These are phyloP conservation scores for Drosophila hydei DNA, from an alignment of 1,140 invertebrate species.

Conservation along the genomic window DNA sequence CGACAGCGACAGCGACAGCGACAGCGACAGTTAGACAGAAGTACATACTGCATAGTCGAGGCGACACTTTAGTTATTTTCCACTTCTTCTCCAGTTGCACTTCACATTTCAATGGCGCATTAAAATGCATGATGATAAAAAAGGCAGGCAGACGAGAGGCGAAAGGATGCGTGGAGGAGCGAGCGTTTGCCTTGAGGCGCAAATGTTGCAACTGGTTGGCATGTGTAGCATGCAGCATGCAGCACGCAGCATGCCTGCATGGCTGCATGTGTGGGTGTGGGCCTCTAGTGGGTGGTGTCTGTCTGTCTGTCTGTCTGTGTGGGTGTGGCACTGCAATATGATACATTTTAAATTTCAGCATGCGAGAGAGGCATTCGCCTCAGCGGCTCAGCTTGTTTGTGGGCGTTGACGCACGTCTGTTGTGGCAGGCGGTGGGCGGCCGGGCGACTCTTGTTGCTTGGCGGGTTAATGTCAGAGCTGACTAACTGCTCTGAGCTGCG, in stretches of 20 bases:
- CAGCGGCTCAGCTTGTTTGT: slow-evolving; percentile 10
- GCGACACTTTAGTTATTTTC: slow-evolving; percentile 82
- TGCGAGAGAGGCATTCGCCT: slow-evolving; percentile 35
- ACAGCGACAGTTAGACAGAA: slow-evolving; percentile 25
- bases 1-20: slow-evolving; percentile 19
- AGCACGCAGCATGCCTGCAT: not conserved
- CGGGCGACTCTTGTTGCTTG: slow-evolving; percentile 39
- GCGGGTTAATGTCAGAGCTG: slow-evolving; percentile 67
- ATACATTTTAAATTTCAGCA: slow-evolving; percentile 62
- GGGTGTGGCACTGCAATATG: slow-evolving; percentile 61
- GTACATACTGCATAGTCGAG: slow-evolving; percentile 34
- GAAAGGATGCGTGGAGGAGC: slow-evolving; percentile 19
- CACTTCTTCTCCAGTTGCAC: slow-evolving; percentile 70
- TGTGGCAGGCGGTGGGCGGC: slow-evolving; percentile 1
- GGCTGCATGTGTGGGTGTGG: slow-evolving; percentile 1
- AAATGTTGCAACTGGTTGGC: slow-evolving; percentile 69
- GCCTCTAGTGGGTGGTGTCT: slow-evolving; percentile 26
- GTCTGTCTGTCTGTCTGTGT: slow-evolving; percentile 30
- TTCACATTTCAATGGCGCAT: slow-evolving; percentile 81
- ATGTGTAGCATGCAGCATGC: slow-evolving; percentile 10
- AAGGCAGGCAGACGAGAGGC: slow-evolving; percentile 45
- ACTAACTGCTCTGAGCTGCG: not conserved
- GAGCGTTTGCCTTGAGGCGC: slow-evolving; percentile 37
- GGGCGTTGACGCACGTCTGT: slow-evolving; percentile 26
- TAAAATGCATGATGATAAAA: slow-evolving; percentile 76